phyloP scores from a whole-genome alignment of 2,888 invertebrate genomes.

The Antitype chi region DNA sequence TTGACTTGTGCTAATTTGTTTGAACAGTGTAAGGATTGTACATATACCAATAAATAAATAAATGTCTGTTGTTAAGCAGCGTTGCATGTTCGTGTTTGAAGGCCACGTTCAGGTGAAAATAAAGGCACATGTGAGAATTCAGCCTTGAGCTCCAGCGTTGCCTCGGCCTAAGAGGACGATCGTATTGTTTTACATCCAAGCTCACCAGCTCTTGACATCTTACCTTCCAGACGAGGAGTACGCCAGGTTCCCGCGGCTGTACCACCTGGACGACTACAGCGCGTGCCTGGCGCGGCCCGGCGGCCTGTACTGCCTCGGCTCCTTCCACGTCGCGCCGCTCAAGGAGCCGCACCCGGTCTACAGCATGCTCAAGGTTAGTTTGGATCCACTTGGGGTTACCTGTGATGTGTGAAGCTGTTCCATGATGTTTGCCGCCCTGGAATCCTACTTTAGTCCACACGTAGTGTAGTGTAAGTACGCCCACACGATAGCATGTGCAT shows the following conservation, averaged over 20 bases:
- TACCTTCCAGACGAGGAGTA: conserved; percentile 75
- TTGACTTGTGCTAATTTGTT: too few species aligned
- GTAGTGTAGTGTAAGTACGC: not conserved
- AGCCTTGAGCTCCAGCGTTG: not conserved
- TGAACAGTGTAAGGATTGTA: too few species aligned
- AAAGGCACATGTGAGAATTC: not conserved
- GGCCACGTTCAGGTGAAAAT: not conserved
- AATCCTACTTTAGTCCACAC: too few species aligned
- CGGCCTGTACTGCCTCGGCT: conserved; percentile 82
- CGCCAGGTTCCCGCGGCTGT: conserved; percentile 78
- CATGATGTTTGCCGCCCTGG: not conserved
- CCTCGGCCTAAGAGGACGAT: not conserved
- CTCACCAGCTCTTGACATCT: not conserved
- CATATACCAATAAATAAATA: too few species aligned
- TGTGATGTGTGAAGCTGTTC: not conserved
- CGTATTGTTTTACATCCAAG: not conserved
- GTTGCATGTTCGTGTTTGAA: not conserved
- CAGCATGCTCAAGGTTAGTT: conserved; percentile 74
- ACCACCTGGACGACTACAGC: conserved; percentile 81
- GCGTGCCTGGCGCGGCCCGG: conserved; percentile 74
- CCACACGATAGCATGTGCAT: not conserved
- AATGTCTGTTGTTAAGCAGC: not conserved
- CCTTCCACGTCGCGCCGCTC: conserved; percentile 73
- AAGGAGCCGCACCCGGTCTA: conserved; percentile 67
- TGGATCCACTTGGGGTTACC: not conserved